These are phyloP conservation scores for Macrobrachium rosenbergii DNA, from an alignment of 1,140 invertebrate genomes.

Conservation along the genomic window DNA sequence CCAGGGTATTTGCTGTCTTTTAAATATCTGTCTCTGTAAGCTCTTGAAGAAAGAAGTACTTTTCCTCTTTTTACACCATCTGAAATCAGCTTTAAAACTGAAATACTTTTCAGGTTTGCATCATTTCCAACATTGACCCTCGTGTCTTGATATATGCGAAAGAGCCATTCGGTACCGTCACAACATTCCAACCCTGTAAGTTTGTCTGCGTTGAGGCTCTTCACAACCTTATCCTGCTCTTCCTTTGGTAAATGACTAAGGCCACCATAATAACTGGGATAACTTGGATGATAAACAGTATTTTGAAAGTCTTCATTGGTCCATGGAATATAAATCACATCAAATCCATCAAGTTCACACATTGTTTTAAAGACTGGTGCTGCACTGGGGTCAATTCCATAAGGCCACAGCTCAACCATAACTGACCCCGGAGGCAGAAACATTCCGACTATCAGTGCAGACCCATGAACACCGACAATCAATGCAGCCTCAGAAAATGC, in stretches of 20 bases:
- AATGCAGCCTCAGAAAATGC: not conserved
- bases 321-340: constrained; percentile 31
- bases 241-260: constrained; percentile 6
- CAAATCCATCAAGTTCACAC: constrained; percentile 20
- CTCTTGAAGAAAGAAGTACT: not conserved
- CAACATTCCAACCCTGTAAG: constrained; percentile 28
- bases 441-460: constrained; percentile 27
- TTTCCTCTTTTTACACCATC: not conserved
- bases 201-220: constrained; percentile 2
- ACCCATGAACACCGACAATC: constrained; percentile 28
- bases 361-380: constrained; percentile 31
- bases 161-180: constrained; percentile 33
- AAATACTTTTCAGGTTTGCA: not conserved
- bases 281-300: constrained; percentile 33
- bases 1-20: constrained; percentile 1
- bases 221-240: not conserved
- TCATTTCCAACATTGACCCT: not conserved
- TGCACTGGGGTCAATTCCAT: constrained; percentile 21
- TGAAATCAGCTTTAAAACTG: not conserved
- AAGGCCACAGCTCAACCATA: constrained; percentile 39
- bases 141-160: constrained; percentile 43
- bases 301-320: constrained; percentile 21
- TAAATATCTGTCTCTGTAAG: not conserved
- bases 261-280: constrained; percentile 16
- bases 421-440: constrained; percentile 39